Evolutionary conservation across 2,113 vertebrate species (phyloP).

Genomic region (Sander lucioperca): DNA sequence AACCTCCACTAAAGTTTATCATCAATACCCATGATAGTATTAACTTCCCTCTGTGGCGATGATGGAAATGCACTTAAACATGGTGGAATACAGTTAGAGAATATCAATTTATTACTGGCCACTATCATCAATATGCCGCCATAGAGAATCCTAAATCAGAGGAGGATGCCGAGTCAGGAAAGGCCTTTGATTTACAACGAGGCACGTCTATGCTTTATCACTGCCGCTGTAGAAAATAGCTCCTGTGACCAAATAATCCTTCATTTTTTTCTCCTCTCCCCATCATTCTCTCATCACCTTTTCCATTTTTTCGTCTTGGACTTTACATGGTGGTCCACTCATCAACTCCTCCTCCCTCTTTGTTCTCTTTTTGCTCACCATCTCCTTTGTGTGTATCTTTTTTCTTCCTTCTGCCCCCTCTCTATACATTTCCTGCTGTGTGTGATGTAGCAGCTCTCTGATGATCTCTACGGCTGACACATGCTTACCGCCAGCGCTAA

Average conservation of each 20-base stretch:
- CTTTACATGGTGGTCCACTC: slow-evolving; percentile 46
- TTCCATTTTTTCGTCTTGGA: slow-evolving; percentile 5
- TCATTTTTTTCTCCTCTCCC: slow-evolving; percentile 50
- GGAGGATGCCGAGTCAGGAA: slow-evolving; percentile 51
- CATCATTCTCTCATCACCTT: slow-evolving; percentile 53
- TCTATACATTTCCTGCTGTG: slow-evolving; percentile 35
- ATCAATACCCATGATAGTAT: slow-evolving; percentile 77
- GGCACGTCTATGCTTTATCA: slow-evolving; percentile 64
- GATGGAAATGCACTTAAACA: slow-evolving; percentile 80
- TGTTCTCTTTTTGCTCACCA: slow-evolving; percentile 28
- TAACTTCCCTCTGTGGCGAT: slow-evolving; percentile 70
- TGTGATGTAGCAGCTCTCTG: slow-evolving; percentile 55
- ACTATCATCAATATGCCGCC: slow-evolving; percentile 67
- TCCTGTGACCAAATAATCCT: slow-evolving; percentile 51
- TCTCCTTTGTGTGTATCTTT: slow-evolving; percentile 14
- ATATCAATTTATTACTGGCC: slow-evolving; percentile 70
- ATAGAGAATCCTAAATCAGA: slow-evolving; percentile 58
- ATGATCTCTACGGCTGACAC: slow-evolving; percentile 60
- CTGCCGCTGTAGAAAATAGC: slow-evolving; percentile 57
- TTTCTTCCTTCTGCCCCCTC: slow-evolving; percentile 11
- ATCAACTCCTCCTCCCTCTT: slow-evolving; percentile 27
- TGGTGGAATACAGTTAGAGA: slow-evolving; percentile 64
- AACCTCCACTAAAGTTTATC: slow-evolving; percentile 71
- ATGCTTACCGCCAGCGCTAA: slow-evolving; percentile 52
- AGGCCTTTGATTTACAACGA: slow-evolving; percentile 71